phyloP scores from a whole-genome alignment of 2,113 vertebrate species.

The Salvelinus fontinalis region DNA sequence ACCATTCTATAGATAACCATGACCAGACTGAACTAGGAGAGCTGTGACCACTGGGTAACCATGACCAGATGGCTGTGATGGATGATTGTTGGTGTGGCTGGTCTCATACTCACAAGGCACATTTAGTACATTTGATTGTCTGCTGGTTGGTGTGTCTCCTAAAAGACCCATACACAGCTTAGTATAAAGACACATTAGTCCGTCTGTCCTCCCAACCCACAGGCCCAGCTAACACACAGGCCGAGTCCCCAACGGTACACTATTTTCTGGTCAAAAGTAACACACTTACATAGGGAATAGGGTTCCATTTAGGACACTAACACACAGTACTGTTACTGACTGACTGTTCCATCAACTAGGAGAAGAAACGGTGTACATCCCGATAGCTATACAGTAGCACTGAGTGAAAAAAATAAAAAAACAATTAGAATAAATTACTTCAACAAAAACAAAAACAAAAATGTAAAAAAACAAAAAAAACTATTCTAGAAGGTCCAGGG shows the following conservation, averaged over 20 bases:
- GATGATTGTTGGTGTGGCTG: constrained; percentile 37
- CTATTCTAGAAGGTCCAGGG: constrained; percentile 34
- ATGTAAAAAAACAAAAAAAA: neutral
- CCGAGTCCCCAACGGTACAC: constrained; percentile 32
- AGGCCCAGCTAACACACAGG: constrained; percentile 43
- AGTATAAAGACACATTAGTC: constrained; percentile 61
- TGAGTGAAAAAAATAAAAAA: constrained; percentile 65
- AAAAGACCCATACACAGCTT: constrained; percentile 37
- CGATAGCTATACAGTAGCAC: constrained; percentile 23
- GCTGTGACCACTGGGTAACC: constrained; percentile 3
- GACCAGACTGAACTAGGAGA: too few relatives aligned
- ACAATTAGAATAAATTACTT: constrained; percentile 73
- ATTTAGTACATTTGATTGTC: constrained; percentile 72
- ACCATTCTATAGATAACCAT: too few relatives aligned
- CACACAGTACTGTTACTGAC: too few relatives aligned
- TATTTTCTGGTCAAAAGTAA: too few relatives aligned
- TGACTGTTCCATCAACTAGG: constrained; percentile 34
- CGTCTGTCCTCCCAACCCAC: constrained; percentile 54
- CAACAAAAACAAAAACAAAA: constrained; percentile 34
- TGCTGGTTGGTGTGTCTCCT: constrained; percentile 42
- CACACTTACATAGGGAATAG: too few relatives aligned
- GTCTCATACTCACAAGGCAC: constrained; percentile 72
- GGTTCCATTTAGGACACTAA: too few relatives aligned
- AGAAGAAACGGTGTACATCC: constrained; percentile 38
- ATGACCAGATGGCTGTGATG: constrained; percentile 43